A percentile compares a stretch with the other conserved stretches of the same genome.
Conservation (phyloP, 2,888 invertebrate genomes). For the Lepidocyrtinus sp. region DNA sequence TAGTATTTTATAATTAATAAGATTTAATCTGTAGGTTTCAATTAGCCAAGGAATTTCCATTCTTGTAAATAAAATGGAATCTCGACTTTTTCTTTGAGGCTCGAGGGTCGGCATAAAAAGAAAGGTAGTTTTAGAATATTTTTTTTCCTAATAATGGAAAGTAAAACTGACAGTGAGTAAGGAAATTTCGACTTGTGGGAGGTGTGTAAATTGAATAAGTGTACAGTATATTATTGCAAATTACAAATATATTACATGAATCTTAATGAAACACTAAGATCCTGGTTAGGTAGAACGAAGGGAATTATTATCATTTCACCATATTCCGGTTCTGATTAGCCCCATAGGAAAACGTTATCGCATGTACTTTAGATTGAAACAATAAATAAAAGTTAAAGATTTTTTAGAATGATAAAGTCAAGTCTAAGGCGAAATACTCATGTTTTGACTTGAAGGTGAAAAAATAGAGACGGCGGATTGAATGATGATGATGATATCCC, state of each 20-base stretch:
- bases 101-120: too few species aligned
- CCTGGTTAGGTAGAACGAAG: slow-evolving; percentile 25
- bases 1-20: slow-evolving; percentile 51
- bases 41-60: slow-evolving; percentile 53
- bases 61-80: too few species aligned
- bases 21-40: slow-evolving; percentile 49
- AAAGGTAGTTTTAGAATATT: too few species aligned
- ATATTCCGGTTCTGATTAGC: slow-evolving; percentile 45
- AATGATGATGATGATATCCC: neutral
- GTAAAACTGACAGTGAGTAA: neutral
- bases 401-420: slow-evolving; percentile 40
- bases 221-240: slow-evolving; percentile 15
- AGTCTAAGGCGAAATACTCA: slow-evolving; percentile 38
- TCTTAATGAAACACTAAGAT: slow-evolving; percentile 13
- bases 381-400: slow-evolving; percentile 48
- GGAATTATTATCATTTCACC: slow-evolving; percentile 40
- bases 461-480: neutral
- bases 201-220: slow-evolving; percentile 46
- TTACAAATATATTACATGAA: slow-evolving; percentile 18
- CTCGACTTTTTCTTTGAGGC: neutral
- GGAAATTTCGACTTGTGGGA: neutral
- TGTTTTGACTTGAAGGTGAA: slow-evolving; percentile 15
- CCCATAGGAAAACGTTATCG: neutral
- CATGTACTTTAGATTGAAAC: slow-evolving; percentile 43
- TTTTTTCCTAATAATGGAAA: too few species aligned